Evolutionary conservation across 1,140 invertebrate genomes (phyloP).

Genomic region (Laupala kohalensis): DNA sequence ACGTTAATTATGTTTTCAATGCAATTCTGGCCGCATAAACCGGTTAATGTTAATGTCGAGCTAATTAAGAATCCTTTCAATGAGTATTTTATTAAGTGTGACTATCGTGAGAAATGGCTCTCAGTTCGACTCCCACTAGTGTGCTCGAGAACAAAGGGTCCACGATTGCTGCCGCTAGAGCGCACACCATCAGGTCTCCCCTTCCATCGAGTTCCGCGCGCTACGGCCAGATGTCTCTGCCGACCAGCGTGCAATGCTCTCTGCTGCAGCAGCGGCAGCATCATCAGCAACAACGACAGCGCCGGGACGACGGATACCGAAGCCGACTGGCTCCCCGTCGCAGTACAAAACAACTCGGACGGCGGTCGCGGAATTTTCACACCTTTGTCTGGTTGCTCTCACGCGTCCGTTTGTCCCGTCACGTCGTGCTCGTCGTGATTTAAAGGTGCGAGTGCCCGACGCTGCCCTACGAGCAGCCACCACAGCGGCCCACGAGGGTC

Average conservation of each 20-base stretch:
- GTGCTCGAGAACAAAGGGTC: neutral
- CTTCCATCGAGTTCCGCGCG: neutral
- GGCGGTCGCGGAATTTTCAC: neutral
- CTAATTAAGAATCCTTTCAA: no score
- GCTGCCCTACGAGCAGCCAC: neutral
- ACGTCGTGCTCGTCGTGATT: neutral
- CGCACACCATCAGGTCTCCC: no score
- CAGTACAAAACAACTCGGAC: neutral
- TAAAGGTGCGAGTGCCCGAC: neutral
- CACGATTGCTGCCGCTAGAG: neutral
- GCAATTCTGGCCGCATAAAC: no score
- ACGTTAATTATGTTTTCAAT: no score
- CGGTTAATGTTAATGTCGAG: no score
- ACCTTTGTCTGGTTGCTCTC: neutral
- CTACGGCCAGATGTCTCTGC: neutral
- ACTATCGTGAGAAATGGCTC: no score
- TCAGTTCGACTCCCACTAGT: no score
- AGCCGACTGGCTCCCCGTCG: neutral
- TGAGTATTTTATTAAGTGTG: no score
- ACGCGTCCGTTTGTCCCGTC: neutral
- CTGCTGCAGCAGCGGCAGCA: neutral
- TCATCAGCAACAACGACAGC: neutral
- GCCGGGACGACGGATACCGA: neutral
- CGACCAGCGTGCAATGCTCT: no score
- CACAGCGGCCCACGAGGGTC: neutral